Percentiles rank a stretch among this genome's conserved stretches.
Evolutionary conservation across 2,888 invertebrate genomes (phyloP).

Genomic region (Tenthredo livida): DNA sequence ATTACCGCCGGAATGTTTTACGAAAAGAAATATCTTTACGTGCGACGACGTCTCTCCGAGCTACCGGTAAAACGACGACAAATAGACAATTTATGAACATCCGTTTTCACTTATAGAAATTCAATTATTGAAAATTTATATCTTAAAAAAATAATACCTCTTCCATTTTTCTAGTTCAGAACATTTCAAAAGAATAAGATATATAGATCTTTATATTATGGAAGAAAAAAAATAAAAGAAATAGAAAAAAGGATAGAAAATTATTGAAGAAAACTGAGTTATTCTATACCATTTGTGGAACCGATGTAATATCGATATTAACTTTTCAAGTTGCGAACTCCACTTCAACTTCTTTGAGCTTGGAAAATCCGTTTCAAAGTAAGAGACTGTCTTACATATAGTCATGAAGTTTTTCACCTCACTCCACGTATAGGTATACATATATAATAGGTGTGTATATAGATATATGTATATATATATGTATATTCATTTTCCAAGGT

Average conservation of each 20-base stretch:
- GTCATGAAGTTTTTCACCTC: neutral
- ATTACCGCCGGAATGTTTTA: slow-evolving; percentile 44
- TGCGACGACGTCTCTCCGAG: neutral
- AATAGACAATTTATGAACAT: slow-evolving; percentile 19
- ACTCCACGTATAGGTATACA: neutral
- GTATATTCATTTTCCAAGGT: neutral
- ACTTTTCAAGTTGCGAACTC: neutral
- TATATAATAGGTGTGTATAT: neutral
- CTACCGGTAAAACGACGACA: neutral
- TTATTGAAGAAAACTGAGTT: neutral
- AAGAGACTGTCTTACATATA: neutral
- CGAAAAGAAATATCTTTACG: slow-evolving; percentile 29
- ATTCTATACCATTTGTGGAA: neutral
- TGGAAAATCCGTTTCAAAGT: neutral
- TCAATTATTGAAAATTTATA: neutral
- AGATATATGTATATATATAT: no score
- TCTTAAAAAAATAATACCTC: neutral
- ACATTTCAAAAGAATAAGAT: neutral
- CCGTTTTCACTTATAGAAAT: neutral
- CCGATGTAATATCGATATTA: neutral
- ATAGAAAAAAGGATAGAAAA: neutral
- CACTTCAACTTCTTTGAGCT: neutral
- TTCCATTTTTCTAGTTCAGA: neutral
- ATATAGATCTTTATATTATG: neutral
- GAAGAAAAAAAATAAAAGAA: neutral